Evolutionary conservation across 2,797 vertebrate genomes (phyloP), one percentile per base, ranked within the genome.

Genomic region (Coranthus polyacanthus): DNA sequence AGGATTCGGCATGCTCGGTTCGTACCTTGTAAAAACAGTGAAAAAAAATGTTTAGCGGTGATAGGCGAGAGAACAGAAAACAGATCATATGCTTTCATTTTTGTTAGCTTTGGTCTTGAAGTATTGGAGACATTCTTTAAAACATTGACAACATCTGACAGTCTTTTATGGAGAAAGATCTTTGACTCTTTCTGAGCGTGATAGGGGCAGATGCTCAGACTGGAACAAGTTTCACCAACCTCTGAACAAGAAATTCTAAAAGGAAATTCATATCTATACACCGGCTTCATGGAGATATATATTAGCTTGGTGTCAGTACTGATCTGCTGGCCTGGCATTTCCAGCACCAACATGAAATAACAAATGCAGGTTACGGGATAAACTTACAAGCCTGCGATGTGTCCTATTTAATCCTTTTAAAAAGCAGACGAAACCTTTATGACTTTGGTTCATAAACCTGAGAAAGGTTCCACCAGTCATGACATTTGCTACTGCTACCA

Each of bases 21-120:
- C 75, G n/a, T 82, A 90, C 84, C 85, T 90, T 91, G 82, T 90
- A 88, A 93, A 93, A 92, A 92, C 90, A 90, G 83, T 17, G 12
- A 59, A 65, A 85, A 80, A 32, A 32, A 81, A 84, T 84, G 73
- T 91, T 89, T 87, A 70, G 88, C 81, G 70, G 82, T 72, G 84
- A 89, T 79, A 80, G 83, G 82, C 62, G 71, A 59, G 79, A 78
- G 79, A 85, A 78, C 69, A 75, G 72, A 82, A 82, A 89, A 88
- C 78, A 70, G 54, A 83, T 92, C 89, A 88, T 88, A 75, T 89
- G 89, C 90, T 92, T 93, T 88, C 79, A 77, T 83, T 93, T 91
- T 83, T 74, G 82, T 83, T 80, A 80, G 85, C 91, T 92, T 88
- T 88, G 86, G 79, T 89, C 89, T 90, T 86, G 81, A 88, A 63